Evolutionary conservation across 2,888 invertebrate species (phyloP).

Genomic region (Hololepta plana): DNA sequence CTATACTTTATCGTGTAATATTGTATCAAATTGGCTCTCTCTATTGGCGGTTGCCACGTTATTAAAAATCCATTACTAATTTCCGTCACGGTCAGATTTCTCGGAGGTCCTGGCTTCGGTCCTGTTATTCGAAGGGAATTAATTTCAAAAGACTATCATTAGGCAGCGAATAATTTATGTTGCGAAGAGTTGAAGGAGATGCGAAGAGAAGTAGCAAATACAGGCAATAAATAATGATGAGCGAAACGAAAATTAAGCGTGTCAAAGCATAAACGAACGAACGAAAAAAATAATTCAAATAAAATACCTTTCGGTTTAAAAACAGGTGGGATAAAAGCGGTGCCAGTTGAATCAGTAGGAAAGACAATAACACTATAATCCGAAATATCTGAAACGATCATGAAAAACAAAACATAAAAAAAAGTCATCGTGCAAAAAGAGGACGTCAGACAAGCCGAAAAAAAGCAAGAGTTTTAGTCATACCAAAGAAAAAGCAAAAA

Average conservation of each 20-base stretch:
- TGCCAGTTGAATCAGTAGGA: slow-evolving; percentile 58
- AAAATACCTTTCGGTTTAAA: slow-evolving; percentile 51
- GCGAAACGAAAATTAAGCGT: too few relatives aligned
- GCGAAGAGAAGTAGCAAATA: slow-evolving; percentile 5
- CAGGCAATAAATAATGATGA: too few relatives aligned
- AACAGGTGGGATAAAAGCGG: slow-evolving; percentile 49
- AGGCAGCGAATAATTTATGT: slow-evolving; percentile 4
- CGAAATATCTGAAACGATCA: slow-evolving; percentile 50
- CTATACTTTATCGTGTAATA: slow-evolving; percentile 86
- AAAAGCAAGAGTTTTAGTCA: slow-evolving; percentile 6
- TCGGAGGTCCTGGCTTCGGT: slow-evolving; percentile 79
- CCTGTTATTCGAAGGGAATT: too few relatives aligned
- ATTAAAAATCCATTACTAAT: slow-evolving; percentile 80
- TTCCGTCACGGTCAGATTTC: slow-evolving; percentile 79
- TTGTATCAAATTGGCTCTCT: slow-evolving; percentile 63
- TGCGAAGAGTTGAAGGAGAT: slow-evolving; percentile 9
- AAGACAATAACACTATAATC: slow-evolving; percentile 55
- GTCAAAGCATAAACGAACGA: slow-evolving; percentile 5
- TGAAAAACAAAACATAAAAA: too few relatives aligned
- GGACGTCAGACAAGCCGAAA: too few relatives aligned
- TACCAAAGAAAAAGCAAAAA: slow-evolving; percentile 7
- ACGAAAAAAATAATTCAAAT: slow-evolving; percentile 11
- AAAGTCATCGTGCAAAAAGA: too few relatives aligned
- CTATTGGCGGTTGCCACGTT: slow-evolving; percentile 74
- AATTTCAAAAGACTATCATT: too few relatives aligned